Percentiles rank a stretch among this genome's conserved stretches.
Evolutionary conservation across 2,888 invertebrate species (phyloP).

Genomic region (Tetragonisca angustula): DNA sequence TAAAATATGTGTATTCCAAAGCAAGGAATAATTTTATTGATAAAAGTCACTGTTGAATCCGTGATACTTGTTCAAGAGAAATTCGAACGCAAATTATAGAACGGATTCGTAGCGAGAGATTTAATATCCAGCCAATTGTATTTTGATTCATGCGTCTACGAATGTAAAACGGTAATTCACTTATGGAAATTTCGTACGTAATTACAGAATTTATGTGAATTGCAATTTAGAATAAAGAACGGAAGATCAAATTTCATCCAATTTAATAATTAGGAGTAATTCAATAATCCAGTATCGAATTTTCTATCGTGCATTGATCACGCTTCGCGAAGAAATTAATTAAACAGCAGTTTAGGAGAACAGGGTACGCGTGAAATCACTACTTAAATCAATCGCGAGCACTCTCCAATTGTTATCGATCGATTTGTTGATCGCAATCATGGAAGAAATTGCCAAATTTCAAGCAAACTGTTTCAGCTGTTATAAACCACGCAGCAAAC

Average conservation of each 20-base stretch:
- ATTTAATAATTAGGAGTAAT: background rate
- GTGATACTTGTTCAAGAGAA: background rate
- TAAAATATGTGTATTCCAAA: background rate
- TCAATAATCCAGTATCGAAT: background rate
- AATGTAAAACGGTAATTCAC: background rate
- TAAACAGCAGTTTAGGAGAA: background rate
- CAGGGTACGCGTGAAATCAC: background rate
- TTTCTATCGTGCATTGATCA: background rate
- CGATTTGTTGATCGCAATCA: slow-evolving; percentile 12
- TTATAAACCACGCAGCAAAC: background rate
- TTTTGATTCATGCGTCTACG: background rate
- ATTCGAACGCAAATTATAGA: background rate
- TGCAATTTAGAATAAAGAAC: background rate
- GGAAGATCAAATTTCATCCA: background rate
- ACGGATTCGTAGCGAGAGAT: background rate
- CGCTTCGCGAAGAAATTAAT: background rate
- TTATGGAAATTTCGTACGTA: background rate
- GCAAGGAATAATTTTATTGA: background rate
- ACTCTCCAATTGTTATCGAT: slow-evolving; percentile 15
- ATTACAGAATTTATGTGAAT: background rate
- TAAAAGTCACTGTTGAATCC: background rate
- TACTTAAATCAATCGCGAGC: slow-evolving; percentile 15
- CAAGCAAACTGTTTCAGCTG: background rate
- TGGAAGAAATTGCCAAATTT: background rate
- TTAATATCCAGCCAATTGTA: background rate